A percentile compares a stretch with the other conserved stretches of the same genome.
phyloP scores from a whole-genome alignment of 2,888 invertebrate species.

The Strigamia crassipes region DNA sequence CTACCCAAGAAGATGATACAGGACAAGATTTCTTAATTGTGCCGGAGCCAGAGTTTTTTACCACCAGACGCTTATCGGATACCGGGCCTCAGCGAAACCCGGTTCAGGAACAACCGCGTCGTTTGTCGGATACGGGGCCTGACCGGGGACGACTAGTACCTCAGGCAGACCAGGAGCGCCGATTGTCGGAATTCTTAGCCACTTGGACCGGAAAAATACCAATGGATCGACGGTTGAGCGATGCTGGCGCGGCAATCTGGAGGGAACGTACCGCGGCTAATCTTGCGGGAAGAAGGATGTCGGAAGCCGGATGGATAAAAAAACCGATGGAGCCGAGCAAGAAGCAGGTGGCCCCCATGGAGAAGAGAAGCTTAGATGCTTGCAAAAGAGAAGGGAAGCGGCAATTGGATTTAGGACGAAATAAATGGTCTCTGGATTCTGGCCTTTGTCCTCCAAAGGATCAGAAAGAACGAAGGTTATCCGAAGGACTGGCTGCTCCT shows the following conservation, averaged over 20 bases:
- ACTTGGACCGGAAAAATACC: not conserved
- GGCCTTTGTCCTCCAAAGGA: not conserved
- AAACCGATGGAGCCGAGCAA: not conserved
- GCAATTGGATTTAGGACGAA: not conserved
- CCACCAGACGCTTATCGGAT: not conserved
- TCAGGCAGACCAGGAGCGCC: not conserved
- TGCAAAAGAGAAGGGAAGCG: not conserved
- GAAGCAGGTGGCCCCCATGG: not conserved
- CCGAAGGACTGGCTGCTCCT: conserved; percentile 12
- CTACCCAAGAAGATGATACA: not conserved
- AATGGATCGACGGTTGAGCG: not conserved
- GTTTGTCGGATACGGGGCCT: conserved; percentile 36
- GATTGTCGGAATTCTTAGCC: conserved; percentile 15
- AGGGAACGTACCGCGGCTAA: not conserved
- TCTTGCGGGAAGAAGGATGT: conserved; percentile 20
- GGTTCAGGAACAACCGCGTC: conserved; percentile 24
- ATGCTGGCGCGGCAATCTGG: not conserved
- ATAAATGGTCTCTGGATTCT: not conserved
- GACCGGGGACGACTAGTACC: not conserved
- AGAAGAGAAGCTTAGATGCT: not conserved
- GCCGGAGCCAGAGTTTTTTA: not conserved
- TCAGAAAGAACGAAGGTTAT: not conserved
- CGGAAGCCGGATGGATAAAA: conserved; percentile 1
- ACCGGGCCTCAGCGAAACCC: not conserved
- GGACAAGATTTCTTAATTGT: not conserved